Evolutionary conservation across 53 echinoderm and acorn worm species (phyloP).

Genomic region (Patiria pectinifera): DNA sequence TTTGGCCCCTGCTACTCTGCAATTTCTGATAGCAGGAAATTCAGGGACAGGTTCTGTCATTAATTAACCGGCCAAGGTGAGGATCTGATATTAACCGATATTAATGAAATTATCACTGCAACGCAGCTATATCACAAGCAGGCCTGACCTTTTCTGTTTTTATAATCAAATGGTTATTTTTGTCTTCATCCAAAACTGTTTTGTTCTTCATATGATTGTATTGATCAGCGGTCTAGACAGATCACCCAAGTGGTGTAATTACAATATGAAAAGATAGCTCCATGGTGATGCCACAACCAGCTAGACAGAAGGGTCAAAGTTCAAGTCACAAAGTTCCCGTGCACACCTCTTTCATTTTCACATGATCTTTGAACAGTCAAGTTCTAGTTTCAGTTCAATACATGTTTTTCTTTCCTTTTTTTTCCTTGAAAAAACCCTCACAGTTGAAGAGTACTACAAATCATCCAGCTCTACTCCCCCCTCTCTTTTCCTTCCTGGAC

Average conservation of each 20-base stretch:
- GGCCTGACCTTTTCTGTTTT: not conserved
- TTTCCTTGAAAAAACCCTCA: not conserved
- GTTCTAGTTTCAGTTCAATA: not conserved
- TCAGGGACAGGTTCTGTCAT: too few species aligned
- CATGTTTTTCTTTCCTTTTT: constrained; percentile 8
- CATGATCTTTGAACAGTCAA: not conserved
- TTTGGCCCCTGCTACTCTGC: not conserved
- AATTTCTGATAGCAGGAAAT: not conserved
- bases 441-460: constrained; percentile 9
- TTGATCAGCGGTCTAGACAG: not conserved
- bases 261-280: not conserved
- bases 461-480: constrained; percentile 10
- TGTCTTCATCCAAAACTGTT: not conserved
- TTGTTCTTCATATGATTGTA: not conserved
- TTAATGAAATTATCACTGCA: too few species aligned
- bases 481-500: not conserved
- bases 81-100: too few species aligned
- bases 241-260: not conserved
- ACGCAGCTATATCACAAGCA: too few species aligned
- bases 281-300: not conserved
- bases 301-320: constrained; percentile 2
- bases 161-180: not conserved
- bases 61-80: too few species aligned
- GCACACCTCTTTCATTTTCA: not conserved
- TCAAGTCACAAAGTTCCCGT: not conserved